Evolutionary conservation across 2,113 vertebrate genomes (phyloP).

Genomic region (Hippopotamus amphibius): DNA sequence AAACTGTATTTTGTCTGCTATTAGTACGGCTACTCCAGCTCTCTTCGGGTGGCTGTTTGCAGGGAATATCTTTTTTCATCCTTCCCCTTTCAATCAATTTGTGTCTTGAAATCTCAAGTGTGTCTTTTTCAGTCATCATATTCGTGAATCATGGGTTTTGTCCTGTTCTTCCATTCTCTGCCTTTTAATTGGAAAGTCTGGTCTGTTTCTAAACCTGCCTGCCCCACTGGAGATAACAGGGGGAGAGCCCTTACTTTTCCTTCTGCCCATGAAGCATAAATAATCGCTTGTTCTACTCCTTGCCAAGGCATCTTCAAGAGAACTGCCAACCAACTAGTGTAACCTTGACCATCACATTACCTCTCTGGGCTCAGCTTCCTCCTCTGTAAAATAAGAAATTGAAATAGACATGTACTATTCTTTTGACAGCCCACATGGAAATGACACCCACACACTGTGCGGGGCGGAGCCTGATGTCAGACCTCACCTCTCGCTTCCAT

Average conservation of each 20-base stretch:
- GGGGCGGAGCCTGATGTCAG: background rate
- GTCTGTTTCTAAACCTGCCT: background rate
- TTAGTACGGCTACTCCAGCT: background rate
- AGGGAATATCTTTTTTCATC: background rate
- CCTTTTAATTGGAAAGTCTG: background rate
- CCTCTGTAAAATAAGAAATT: background rate
- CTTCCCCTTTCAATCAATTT: background rate
- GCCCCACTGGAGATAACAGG: background rate
- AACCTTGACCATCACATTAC: background rate
- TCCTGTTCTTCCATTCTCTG: background rate
- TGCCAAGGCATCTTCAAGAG: background rate
- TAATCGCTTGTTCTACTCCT: background rate
- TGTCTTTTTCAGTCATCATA: background rate
- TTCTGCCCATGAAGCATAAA: background rate
- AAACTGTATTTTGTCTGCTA: background rate
- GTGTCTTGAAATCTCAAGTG: background rate
- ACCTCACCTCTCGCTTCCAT: background rate
- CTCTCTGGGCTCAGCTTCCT: background rate
- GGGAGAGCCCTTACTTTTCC: background rate
- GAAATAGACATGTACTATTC: background rate
- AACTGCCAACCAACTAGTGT: background rate
- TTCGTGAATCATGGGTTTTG: background rate
- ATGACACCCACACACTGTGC: background rate
- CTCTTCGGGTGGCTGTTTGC: background rate
- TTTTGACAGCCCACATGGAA: background rate